Evolutionary conservation across 2,797 vertebrate species (phyloP), one percentile per base, ranked within the genome.

Genomic region (Amniataba percoides): DNA sequence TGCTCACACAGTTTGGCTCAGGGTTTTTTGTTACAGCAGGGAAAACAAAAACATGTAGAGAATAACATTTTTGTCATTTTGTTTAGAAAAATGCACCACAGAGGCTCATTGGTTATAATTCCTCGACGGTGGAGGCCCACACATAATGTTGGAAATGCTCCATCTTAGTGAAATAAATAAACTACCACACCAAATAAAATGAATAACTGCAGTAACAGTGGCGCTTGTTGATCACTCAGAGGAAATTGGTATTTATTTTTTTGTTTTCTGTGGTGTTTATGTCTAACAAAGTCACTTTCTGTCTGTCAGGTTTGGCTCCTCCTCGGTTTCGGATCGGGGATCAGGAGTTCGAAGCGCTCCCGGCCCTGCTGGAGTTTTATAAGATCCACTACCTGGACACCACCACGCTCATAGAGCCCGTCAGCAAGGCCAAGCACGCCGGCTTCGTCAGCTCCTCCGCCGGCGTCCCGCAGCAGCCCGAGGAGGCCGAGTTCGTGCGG

Each of bases 381-480:
- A 99, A 98, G 96, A 99, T 99, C 92, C 98, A 99, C 94, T 99
- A 99, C 94, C 95, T 99, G 96, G 98, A 99, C 96, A 99, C 98
- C 93, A 99, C 98, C 83, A 99, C 98, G 9, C 96, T 99, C 91
- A 97, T 98, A 82, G 98, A 99, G 81, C 98, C 98, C 4, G 94
- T 98, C 83, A 95, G 93, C 74, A 97, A 95, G 84, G 95, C 96
- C 87, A 96, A 93, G 91, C 96, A 97, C 90, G 74, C 94, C 2
- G 95, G 95, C n/a, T 87, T 92, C 48, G 16, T 91, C 78, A 90
- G 88, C 60, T n/a, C 84, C 8, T 16, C 81, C 1, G 84, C 48
- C 0, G 85, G 84, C 2, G 94, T 94, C 5, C 92, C 96, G 8
- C 96, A 95, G 86, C 96, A 95, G 89, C 90, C 95, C 45, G 96